These are phyloP conservation scores for Masticophis lateralis DNA, from an alignment of 2,797 vertebrate species.

Conservation along the genomic window DNA sequence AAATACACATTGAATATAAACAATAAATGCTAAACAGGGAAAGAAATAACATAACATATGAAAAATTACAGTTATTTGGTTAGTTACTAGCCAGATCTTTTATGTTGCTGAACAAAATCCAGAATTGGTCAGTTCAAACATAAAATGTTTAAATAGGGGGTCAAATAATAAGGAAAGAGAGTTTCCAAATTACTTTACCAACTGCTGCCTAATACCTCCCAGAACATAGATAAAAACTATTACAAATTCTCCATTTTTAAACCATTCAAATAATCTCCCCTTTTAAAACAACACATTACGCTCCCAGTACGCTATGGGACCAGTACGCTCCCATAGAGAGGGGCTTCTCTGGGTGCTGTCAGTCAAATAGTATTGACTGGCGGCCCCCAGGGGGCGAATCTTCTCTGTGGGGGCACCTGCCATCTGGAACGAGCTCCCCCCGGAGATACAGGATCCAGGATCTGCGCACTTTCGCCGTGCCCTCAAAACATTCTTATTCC, in stretches of 20 bases:
- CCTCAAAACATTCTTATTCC: too few species aligned
- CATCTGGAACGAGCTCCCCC: too few species aligned
- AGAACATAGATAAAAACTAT: not conserved
- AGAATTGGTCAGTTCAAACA: not conserved
- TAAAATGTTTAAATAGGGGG: not conserved
- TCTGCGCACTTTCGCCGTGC: too few species aligned
- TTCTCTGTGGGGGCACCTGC: too few species aligned
- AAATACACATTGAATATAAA: not conserved
- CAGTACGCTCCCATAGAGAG: too few species aligned
- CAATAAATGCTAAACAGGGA: not conserved
- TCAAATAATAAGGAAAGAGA: not conserved
- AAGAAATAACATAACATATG: not conserved
- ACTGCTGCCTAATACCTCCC: not conserved
- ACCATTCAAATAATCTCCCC: not conserved
- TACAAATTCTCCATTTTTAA: not conserved
- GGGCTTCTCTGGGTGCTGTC: too few species aligned
- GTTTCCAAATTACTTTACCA: not conserved
- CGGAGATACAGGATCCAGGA: too few species aligned
- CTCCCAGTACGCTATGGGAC: too few species aligned
- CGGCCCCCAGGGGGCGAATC: too few species aligned
- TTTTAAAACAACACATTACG: not conserved
- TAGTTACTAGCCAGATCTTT: not conserved
- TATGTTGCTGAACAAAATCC: not conserved
- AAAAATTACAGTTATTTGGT: not conserved
- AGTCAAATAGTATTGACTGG: too few species aligned